Base-by-base conservation (phyloP, 2,888 invertebrate genomes). In the Brachycybe producta region DNA sequence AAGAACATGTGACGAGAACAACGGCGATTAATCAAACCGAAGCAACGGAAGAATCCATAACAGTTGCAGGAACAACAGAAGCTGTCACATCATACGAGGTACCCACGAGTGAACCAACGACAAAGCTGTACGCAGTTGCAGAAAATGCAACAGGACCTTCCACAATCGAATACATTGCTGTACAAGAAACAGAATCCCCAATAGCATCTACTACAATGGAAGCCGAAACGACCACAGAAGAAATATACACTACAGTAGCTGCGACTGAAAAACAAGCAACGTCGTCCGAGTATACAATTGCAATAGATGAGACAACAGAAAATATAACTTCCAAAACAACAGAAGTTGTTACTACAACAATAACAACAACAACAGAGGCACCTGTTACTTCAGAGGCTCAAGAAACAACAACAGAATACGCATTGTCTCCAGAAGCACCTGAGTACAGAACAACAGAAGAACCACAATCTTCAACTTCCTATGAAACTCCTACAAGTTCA, bases 81-180 rank as follows among this genome's bases (percentile, higher is more conserved):
- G 8, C 43, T 43, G 13, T 43, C 23, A 5, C 43, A 28, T 28
- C 28, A 30, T 19, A 7, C 28, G 30, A 15, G 13, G 13, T 32
- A 13, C 19, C 8, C 11, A 32, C 5, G 21, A 8, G 11, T 19
- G 1, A 15, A 2, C 13, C 17, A 43, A 30, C 19, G 21, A 30
- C 30, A n/a, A 2, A 28, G 19, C 15, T 8, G 23, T 21, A 13
- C 2, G 28, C 28, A 30, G 30, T 15, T 19, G 5, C 32, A 8
- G 43, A 43, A 43, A 28, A 27, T 32, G 32, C 32, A 8, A 43
- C 43, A 17, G 3, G n/a, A 15, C 13, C 28, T 8, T 27, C 19
- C 21, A 30, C 43, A 15, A 28, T 5, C 19, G 43, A 43, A 43
- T n/a, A n/a, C n/a, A n/a, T n/a, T n/a, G n/a, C n/a, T n/a, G n/a